Base-by-base conservation (phyloP, 2,113 vertebrate species). In the Tupaia tana region DNA sequence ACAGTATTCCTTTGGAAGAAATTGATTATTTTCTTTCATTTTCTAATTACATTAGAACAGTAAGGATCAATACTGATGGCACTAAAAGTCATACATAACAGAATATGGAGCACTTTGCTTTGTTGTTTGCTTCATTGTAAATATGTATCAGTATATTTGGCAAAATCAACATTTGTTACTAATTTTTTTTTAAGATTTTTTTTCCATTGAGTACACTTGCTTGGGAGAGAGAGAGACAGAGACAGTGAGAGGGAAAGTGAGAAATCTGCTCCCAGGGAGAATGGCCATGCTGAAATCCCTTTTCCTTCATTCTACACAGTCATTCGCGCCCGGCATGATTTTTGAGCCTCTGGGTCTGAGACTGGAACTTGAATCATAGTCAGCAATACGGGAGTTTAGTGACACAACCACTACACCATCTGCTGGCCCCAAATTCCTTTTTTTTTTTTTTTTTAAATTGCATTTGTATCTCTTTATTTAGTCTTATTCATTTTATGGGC, bases 21-120 rank as follows among this genome's bases (percentile, higher is more conserved):
- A 19, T 87, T 82, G 74, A 27, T 64, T 66, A 20, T 96, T 82
- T 91, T 93, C 9, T 95, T 92, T 95, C 56, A 15, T 31, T 16
- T 43, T 29, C 54, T 59, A 81, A 54, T 88, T 80, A 24, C 16
- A 13, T 34, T 86, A 70, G 14, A 83, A 64, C 25, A 31, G 8
- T 71, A 27, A 88, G 10, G 59, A 71, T 52, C 58, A 66, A 58
- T 67, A 34, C 19, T 67, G 52, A 43, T 69, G 13, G 52, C n/a
- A 25, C 67, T 74, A 69, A 80, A 31, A 69, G 31, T 13, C 52
- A 2, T 4, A 5, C 14, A 9, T 29, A 7, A 13, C 11, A 29
- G 80, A 78, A 86, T 69, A 20, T 59, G 69, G 59, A 64, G 16
- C 4, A 12, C 34, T 78, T 84, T 56, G 27, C 31, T 15, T 83